A percentile compares a stretch with the other conserved stretches of the same genome.
These are phyloP conservation scores for Leptopilina myrica DNA, from an alignment of 2,888 invertebrate species.

Conservation along the genomic window DNA sequence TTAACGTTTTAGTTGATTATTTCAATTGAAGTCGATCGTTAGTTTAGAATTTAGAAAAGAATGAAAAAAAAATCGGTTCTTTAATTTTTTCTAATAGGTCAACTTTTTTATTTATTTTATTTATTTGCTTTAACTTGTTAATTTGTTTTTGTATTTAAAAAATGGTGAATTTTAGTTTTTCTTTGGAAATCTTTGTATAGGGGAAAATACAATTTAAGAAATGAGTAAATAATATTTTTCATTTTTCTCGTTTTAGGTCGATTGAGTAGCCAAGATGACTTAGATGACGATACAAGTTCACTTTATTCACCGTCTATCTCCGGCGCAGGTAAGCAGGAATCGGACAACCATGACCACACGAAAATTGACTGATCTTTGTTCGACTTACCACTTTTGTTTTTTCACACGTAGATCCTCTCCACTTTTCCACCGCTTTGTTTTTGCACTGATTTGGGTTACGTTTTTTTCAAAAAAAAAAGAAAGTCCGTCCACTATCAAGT, in stretches of 20 bases:
- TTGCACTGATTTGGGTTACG: constrained; percentile 60
- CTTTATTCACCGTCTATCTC: constrained; percentile 81
- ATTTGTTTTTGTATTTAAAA: no score
- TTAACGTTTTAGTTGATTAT: no score
- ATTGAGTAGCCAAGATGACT: constrained; percentile 91
- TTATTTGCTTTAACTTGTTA: no score
- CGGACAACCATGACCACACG: constrained; percentile 77
- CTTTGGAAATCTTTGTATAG: no score
- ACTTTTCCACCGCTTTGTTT: constrained; percentile 62
- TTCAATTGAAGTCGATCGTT: no score
- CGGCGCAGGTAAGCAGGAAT: constrained; percentile 80
- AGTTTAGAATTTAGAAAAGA: no score
- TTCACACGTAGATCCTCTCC: constrained; percentile 53
- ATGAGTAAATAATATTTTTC: neutral
- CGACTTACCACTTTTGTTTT: constrained; percentile 57
- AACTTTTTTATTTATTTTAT: no score
- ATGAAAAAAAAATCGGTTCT: no score
- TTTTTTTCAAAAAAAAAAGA: constrained; percentile 51
- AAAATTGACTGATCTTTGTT: constrained; percentile 74
- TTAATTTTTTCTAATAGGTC: no score
- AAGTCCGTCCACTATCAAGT: constrained; percentile 43
- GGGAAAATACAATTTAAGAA: no score
- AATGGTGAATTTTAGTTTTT: no score
- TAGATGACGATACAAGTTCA: constrained; percentile 87
- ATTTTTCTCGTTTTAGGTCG: constrained; percentile 80